Conservation (phyloP, 2,113 vertebrate species). For the Gavialis gangeticus region DNA sequence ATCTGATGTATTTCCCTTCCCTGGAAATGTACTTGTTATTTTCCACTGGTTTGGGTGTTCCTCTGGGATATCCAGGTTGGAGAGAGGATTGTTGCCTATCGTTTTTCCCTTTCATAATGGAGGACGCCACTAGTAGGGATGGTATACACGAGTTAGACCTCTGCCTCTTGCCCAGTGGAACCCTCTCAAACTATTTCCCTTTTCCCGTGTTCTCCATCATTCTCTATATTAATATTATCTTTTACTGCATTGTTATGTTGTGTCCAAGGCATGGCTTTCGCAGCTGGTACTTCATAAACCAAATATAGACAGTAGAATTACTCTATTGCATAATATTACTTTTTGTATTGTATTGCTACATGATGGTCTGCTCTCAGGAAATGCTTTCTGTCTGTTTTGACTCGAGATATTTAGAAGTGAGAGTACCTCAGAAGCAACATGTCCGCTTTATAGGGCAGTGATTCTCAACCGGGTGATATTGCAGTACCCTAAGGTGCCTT, state of each 20-base stretch:
- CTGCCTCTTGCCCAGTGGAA: neutral
- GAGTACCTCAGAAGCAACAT: no score
- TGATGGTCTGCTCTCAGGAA: no score
- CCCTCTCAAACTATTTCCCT: neutral
- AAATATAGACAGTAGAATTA: neutral
- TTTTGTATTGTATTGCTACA: no score
- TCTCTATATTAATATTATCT: no score
- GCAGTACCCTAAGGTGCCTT: no score
- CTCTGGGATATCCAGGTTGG: neutral
- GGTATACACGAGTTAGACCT: neutral
- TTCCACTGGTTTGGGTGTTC: neutral
- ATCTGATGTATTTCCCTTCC: neutral
- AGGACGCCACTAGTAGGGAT: no score
- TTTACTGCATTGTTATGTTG: neutral
- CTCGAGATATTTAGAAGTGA: no score
- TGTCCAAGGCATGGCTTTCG: neutral
- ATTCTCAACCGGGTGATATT: no score
- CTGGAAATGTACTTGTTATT: neutral
- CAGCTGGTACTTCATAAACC: neutral
- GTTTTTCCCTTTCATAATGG: neutral
- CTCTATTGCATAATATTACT: neutral
- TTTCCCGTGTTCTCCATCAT: fast-evolving
- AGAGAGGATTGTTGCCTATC: neutral
- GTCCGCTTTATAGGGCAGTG: no score
- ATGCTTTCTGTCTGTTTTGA: no score